Conservation (phyloP, 1,140 invertebrate genomes). For the Brachionus plicatilis region DNA sequence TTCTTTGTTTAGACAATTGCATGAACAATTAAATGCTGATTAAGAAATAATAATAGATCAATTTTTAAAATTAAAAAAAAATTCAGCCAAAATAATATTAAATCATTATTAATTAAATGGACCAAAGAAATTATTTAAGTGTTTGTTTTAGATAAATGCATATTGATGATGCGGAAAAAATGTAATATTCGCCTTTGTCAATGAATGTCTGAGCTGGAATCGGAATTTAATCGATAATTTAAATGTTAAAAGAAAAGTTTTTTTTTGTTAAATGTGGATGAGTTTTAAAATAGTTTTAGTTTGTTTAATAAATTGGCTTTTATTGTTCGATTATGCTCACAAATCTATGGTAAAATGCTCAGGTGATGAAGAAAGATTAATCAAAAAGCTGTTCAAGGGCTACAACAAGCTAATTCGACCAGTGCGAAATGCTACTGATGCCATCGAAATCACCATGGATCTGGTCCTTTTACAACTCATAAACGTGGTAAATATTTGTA, state of each 20-base stretch:
- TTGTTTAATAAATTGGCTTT: background rate
- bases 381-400: conserved; percentile 68
- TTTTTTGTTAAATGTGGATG: conserved; percentile 31
- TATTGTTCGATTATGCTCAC: background rate
- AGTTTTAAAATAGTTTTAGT: background rate
- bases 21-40: no score
- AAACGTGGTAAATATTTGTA: conserved; percentile 75
- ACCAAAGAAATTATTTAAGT: background rate
- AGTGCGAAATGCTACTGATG: conserved; percentile 81
- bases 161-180: background rate
- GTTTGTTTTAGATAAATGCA: background rate
- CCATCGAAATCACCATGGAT: conserved; percentile 83
- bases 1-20: no score
- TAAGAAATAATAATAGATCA: background rate
- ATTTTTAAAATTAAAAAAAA: background rate
- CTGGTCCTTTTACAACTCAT: conserved; percentile 86
- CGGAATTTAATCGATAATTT: background rate
- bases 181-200: background rate
- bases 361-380: conserved; percentile 55
- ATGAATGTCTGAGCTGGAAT: background rate
- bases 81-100: no score
- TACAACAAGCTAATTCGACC: conserved; percentile 92
- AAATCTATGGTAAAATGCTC: conserved; percentile 42
- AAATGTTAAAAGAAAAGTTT: background rate
- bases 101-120: no score